Evolutionary conservation across 2,888 invertebrate species (phyloP), one percentile per base, ranked within the genome.

Genomic region (Disparrhopalites patrizii): DNA sequence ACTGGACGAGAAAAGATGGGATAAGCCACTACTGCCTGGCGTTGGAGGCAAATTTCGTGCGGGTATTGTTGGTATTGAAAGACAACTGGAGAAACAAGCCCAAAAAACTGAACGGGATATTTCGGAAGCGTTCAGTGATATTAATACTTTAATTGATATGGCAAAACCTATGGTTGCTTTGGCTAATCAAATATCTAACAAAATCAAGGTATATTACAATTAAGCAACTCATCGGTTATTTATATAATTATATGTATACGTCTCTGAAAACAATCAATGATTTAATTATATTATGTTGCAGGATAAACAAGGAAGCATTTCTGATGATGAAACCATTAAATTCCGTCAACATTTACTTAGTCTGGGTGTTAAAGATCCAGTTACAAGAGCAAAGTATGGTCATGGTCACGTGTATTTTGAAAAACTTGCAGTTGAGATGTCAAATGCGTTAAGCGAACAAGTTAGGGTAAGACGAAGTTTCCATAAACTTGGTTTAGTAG

Each of bases 141-240:
- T 99, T 62, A 90, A 84, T 76, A 91, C 93, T 76, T 83, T 99
- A 2, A 99, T 99, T 91, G 86, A 86, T 27, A 93, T 92, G 86
- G 98, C 98, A 0, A 92, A 95, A 79, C 96, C 98, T 75, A 99
- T 99, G 99, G 98, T 99, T 50, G 81, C 83, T 0, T 82, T 99
- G 72, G 93, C 97, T 0, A 92, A 92, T 79, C 89, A 85, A 73
- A 97, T 99, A 76, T 93, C 97, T 30, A 85, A 85, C 56, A 96
- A 93, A 83, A 93, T 99, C 76, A 87, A 89, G 79, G 86, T 86
- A 60, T 23, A 50, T 52, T n/a, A n/a, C n/a, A n/a, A n/a, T n/a
- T n/a, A n/a, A n/a, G n/a, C n/a, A n/a, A n/a, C n/a, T n/a, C n/a
- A n/a, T n/a, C n/a, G n/a, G n/a, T n/a, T n/a, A n/a, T n/a, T n/a